Evolutionary conservation across 23 tunicate species (phyloP).

Genomic region (Ascidia mentula): DNA sequence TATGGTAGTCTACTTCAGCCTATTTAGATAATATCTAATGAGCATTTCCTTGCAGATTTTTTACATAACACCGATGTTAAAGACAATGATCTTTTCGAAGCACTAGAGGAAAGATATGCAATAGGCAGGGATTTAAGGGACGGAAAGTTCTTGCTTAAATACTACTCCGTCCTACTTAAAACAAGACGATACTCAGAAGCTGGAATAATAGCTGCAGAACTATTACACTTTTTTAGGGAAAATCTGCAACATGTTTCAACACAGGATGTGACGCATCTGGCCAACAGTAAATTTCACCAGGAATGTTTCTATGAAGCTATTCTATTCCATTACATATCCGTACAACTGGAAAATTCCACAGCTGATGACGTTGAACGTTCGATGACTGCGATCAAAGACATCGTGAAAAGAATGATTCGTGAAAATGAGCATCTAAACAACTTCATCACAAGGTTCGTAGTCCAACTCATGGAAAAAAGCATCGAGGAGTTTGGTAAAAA

Average conservation of each 20-base stretch:
- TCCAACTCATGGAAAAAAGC: not conserved
- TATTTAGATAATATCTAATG: too few species aligned
- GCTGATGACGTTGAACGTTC: not conserved
- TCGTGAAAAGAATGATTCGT: not conserved
- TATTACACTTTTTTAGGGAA: not conserved
- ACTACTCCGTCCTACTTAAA: not conserved
- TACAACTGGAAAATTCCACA: not conserved
- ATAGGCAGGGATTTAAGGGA: not conserved
- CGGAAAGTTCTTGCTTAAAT: not conserved
- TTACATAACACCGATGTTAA: not conserved
- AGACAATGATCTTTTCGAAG: not conserved
- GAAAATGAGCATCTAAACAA: not conserved
- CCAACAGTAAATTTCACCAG: not conserved
- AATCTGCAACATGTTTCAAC: not conserved
- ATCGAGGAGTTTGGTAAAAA: not conserved
- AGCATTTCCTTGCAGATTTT: too few species aligned
- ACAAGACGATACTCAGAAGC: not conserved
- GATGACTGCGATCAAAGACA: not conserved
- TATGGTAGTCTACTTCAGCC: too few species aligned
- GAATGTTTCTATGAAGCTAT: not conserved
- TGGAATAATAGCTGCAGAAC: not conserved
- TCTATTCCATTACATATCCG: not conserved
- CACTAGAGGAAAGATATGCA: not conserved
- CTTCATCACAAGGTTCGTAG: not conserved
- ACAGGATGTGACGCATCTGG: not conserved